Conservation (phyloP, 2,797 vertebrate genomes). For the Hafferia zeledoni region DNA sequence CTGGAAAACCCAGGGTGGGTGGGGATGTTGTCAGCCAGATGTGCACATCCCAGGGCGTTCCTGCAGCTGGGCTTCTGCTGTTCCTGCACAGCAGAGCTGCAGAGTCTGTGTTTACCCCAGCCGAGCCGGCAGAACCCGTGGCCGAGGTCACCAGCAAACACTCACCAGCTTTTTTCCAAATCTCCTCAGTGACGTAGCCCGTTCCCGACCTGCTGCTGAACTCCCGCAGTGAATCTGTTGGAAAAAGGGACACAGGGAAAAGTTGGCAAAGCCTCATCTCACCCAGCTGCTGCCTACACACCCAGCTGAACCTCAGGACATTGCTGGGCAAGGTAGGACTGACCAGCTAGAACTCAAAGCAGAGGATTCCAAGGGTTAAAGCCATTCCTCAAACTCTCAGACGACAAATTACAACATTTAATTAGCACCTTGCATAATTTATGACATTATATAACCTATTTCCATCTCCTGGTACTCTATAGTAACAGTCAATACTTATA, state of each 20-base stretch:
- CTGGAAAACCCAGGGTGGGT: neutral
- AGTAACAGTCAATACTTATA: neutral
- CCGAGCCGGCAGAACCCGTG: rapidly evolving
- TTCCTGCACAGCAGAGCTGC: neutral
- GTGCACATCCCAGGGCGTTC: neutral
- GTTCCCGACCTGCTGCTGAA: conserved; percentile 87
- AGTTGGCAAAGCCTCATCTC: conserved; percentile 15
- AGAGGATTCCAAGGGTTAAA: neutral
- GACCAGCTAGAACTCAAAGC: neutral
- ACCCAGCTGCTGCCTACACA: neutral
- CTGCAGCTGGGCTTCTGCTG: neutral
- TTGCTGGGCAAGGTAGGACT: rapidly evolving
- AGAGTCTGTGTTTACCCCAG: neutral
- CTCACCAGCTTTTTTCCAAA: conserved; percentile 98
- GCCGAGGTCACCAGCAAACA: neutral
- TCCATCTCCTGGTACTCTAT: neutral
- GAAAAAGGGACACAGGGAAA: neutral
- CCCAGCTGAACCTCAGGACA: neutral
- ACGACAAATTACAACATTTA: conserved; percentile 44
- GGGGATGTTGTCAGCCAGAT: neutral
- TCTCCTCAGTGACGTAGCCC: conserved; percentile 96
- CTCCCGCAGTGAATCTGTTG: conserved; percentile 90
- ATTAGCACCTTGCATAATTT: conserved; percentile 55
- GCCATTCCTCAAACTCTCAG: neutral
- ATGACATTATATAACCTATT: neutral